Percentiles rank a stretch among this genome's conserved stretches.
These are phyloP conservation scores for Brachionus manjavacas DNA, from an alignment of 1,140 invertebrate species.

Conservation along the genomic window DNA sequence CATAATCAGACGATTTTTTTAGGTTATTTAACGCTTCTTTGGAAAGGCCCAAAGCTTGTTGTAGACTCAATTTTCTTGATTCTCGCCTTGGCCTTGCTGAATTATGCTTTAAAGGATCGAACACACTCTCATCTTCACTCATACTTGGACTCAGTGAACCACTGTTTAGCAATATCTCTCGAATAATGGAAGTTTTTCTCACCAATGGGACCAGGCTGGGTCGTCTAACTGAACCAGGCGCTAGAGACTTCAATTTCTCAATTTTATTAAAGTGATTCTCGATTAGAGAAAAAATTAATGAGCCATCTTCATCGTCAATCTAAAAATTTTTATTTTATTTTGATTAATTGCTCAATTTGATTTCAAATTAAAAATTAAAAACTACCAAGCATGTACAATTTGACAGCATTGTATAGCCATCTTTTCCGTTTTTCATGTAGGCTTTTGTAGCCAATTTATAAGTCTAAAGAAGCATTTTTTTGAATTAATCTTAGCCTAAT, in stretches of 20 bases:
- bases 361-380: neutral
- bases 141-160: neutral
- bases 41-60: neutral
- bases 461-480: neutral
- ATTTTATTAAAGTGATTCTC: conserved; percentile 26
- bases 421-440: conserved; percentile 26
- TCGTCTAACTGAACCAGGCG: neutral
- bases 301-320: conserved; percentile 25
- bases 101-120: neutral
- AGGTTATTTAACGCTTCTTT: neutral
- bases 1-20: neutral
- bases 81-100: neutral
- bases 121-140: neutral
- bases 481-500: neutral
- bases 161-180: neutral
- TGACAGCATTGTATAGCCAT: conserved; percentile 28
- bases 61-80: conserved; percentile 20
- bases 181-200: neutral
- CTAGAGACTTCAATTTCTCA: neutral
- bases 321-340: too few species aligned
- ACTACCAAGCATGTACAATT: neutral
- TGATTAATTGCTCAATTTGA: neutral
- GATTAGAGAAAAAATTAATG: neutral
- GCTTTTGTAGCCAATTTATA: conserved; percentile 38
- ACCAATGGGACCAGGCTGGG: conserved; percentile 7